Base-by-base conservation (phyloP, 2,797 vertebrate species). In the Paguma larvata region DNA sequence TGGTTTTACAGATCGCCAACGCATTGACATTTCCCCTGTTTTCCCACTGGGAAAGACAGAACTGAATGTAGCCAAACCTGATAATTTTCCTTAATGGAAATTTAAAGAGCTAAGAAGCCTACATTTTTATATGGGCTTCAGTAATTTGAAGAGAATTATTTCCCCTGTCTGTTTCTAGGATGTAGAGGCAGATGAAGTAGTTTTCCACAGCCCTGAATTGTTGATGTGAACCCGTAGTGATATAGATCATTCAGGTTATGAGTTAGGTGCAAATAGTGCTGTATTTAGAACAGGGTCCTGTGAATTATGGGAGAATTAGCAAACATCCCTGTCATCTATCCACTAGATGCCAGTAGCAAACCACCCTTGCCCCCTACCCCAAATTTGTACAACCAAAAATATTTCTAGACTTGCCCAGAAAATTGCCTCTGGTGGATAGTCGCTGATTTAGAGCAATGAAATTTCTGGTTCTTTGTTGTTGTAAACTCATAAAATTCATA, bases 21-120 rank as follows among this genome's bases (percentile, higher is more conserved):
- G 89, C 32, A 41, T 41, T 89, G 78, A 90, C 34, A 78, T 85
- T 92, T 89, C 53, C 25, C 3, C 0, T 72, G 44, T 62, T 79
- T 94, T 90, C 38, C 38, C 90, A 63, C 0, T 56, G 34, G 65
- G 48, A 96, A 96, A 88, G 85, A 30, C 4, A 44, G 3, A 89
- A 65, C 34, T 85, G 13, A 6, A n/a, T 82, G 84, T 91, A 78
- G 32, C 23, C 46, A 68, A 93, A 82, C 27, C n/a, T 75, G 46
- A 78, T 94, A 5, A 63, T 92, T 96, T 62, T 84, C 53, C 70
- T 63, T 65, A 41, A 34, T 96, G 78, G 77, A 93, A 19, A 90
- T 80, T 79, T 48, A 89, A 95, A 48, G 85, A 18, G 19, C 30
- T 48, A 63, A 53, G 75, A 68, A 15, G 12, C 16, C 25, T 46